These are phyloP conservation scores for Nipponacmea schrenckii DNA, from an alignment of 2,888 invertebrate species.

Conservation along the genomic window DNA sequence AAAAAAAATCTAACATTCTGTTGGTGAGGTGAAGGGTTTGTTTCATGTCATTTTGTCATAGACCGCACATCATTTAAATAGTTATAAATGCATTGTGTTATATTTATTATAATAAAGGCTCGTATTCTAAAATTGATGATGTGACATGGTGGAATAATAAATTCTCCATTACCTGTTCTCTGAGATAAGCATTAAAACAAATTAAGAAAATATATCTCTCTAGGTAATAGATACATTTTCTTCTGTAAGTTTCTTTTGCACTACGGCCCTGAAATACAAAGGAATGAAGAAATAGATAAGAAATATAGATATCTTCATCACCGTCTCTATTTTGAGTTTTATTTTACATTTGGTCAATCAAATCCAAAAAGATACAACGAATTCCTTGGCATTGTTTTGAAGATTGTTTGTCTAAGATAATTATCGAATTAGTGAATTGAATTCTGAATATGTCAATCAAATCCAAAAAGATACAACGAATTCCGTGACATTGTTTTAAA, in stretches of 20 bases:
- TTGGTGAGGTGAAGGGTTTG: background rate
- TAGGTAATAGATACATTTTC: slow-evolving; percentile 48
- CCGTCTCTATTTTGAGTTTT: too few relatives aligned
- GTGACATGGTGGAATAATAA: background rate
- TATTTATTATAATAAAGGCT: too few relatives aligned
- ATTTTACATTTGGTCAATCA: too few relatives aligned
- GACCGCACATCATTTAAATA: too few relatives aligned
- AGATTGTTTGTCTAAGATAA: too few relatives aligned
- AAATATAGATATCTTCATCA: background rate
- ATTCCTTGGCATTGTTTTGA: too few relatives aligned
- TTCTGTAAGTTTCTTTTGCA: slow-evolving; percentile 37
- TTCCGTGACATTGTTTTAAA: too few relatives aligned
- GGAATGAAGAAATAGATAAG: background rate
- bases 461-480: slow-evolving; percentile 10
- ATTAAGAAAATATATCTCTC: slow-evolving; percentile 62
- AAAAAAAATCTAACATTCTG: background rate
- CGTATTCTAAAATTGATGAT: background rate
- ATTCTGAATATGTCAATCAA: too few relatives aligned
- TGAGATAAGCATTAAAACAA: slow-evolving; percentile 64
- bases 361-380: too few relatives aligned
- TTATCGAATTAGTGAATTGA: too few relatives aligned
- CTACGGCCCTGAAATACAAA: slow-evolving; percentile 38
- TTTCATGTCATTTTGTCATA: too few relatives aligned
- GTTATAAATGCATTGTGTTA: too few relatives aligned
- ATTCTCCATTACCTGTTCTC: slow-evolving; percentile 52